Evolutionary conservation across 2,797 vertebrate genomes (phyloP), one percentile per base, ranked within the genome.

Genomic region (Channa striata): DNA sequence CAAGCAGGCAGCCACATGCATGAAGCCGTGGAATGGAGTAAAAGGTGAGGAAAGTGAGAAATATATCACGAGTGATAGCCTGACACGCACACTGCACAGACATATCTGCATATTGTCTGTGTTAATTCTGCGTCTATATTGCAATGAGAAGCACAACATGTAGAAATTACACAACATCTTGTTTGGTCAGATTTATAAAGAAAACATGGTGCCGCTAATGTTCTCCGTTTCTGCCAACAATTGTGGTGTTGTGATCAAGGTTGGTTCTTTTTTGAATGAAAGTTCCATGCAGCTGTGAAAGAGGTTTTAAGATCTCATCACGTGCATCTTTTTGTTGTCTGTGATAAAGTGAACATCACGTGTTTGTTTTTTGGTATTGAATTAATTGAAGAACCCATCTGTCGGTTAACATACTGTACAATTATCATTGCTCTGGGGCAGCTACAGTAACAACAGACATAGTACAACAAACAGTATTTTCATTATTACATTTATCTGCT

Each of bases 191-290:
- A 59, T 81, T 37, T 72, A 60, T 53, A 48, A 47, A 61, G 44
- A 69, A 78, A 50, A 73, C 19, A 59, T 59, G 50, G 53, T 66
- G 71, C 65, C 77, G 51, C 77, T 71, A 72, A 66, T 53, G 60
- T 63, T 30, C 57, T 69, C 72, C 53, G 64, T 59, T 68, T 75
- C 49, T 68, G 57, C 51, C 51, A 10, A 69, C 52, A 61, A 56
- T 67, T 80, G 72, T 44, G 57, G 44, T 75, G 16, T 42, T 50
- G 42, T 39, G 25, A 62, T 72, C 25, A 23, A 54, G 68, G 2
- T 19, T 77, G 59, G 25, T 56, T 47, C 37, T 63, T 46, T 67
- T 56, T 43, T 59, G 46, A 30, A 30, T 30, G 25, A 30, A 30
- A 30, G 25, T 30, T 30, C 25, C 6, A 30, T 68, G 68, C 57